A percentile compares a stretch with the other conserved stretches of the same genome.
Evolutionary conservation across 2,797 vertebrate species (phyloP).

Genomic region (Catharus ustulatus): DNA sequence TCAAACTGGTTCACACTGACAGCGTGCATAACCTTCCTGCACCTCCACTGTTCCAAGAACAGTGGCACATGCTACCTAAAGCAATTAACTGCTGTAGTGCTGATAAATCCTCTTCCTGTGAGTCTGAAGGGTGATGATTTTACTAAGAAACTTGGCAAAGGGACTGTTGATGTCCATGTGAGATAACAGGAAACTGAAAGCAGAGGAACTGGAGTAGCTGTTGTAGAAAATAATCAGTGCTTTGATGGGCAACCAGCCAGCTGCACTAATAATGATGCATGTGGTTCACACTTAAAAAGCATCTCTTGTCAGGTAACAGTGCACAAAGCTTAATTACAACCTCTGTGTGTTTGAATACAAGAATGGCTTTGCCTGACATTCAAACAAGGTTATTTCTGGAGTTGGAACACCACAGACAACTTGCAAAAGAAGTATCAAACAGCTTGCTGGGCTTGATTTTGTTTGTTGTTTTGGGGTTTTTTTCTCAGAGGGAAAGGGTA

Average conservation of each 20-base stretch:
- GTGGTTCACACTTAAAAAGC: neutral
- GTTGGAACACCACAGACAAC: neutral
- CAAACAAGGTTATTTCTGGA: constrained; percentile 3
- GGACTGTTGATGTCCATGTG: constrained; percentile 1
- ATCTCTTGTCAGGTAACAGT: constrained; percentile 4
- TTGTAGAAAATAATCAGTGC: constrained; percentile 23
- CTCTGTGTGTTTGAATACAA: neutral
- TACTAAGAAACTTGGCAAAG: constrained; percentile 46
- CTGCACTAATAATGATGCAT: constrained; percentile 28
- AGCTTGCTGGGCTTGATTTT: neutral
- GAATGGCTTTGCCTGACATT: neutral
- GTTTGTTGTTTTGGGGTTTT: neutral
- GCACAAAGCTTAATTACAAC: constrained; percentile 24
- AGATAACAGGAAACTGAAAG: constrained; percentile 45
- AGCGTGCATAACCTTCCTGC: neutral
- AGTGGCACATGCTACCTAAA: constrained; percentile 17
- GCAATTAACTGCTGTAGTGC: constrained; percentile 34
- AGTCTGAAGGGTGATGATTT: neutral
- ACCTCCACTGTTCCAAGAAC: constrained; percentile 9
- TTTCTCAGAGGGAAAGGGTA: neutral
- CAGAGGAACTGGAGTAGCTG: constrained; percentile 34
- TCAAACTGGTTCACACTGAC: neutral
- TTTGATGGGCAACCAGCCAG: constrained; percentile 48
- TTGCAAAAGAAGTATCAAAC: neutral
- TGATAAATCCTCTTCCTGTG: constrained; percentile 42